Conservation (phyloP, 1,140 invertebrate genomes). For the Himalopsyche phryganea region DNA sequence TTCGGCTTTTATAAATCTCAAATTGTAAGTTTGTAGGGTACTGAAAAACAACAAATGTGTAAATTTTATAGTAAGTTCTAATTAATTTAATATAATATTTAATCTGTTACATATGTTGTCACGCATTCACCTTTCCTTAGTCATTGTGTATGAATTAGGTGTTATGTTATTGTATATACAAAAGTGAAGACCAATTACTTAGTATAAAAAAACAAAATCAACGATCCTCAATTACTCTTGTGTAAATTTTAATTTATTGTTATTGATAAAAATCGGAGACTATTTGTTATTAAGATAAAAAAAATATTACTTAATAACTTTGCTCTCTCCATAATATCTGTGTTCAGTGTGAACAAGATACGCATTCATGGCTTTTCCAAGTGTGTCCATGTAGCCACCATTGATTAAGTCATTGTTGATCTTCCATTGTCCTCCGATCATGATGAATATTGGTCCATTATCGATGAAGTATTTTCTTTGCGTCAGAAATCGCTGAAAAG, state of each 20-base stretch:
- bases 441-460: slow-evolving; percentile 50
- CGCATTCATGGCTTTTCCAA: slow-evolving; percentile 63
- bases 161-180: too few species aligned
- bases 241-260: too few species aligned
- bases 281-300: background rate
- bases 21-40: slow-evolving; percentile 57
- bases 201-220: too few species aligned
- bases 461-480: slow-evolving; percentile 59
- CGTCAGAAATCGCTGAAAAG: slow-evolving; percentile 57
- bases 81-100: too few species aligned
- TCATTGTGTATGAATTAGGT: too few species aligned
- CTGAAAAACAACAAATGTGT: slow-evolving; percentile 37
- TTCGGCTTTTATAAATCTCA: slow-evolving; percentile 67
- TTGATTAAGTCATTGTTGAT: slow-evolving; percentile 52
- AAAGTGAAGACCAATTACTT: too few species aligned
- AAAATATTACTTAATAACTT: slow-evolving; percentile 68
- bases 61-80: too few species aligned
- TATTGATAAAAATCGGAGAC: too few species aligned
- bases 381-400: slow-evolving; percentile 56
- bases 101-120: too few species aligned
- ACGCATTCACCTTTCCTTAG: too few species aligned
- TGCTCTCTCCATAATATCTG: slow-evolving; percentile 76
- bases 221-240: too few species aligned
- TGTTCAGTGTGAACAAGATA: slow-evolving; percentile 73
- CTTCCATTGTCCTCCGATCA: slow-evolving; percentile 68